Base-by-base conservation (phyloP, 2,113 vertebrate species). In the Eptesicus fuscus region DNA sequence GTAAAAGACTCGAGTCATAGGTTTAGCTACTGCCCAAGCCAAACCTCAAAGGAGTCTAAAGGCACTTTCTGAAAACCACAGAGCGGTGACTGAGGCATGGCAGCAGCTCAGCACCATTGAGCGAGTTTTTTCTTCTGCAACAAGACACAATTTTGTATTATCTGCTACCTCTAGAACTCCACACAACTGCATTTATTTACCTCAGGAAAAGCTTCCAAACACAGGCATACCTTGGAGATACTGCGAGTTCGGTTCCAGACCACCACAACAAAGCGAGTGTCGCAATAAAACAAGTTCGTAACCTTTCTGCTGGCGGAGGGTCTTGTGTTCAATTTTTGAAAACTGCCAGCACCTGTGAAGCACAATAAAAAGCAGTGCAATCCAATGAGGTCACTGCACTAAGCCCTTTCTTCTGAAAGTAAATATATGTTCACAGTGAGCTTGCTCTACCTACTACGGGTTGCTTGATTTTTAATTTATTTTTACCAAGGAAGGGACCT, bases 151-250 rank as follows among this genome's bases (percentile, higher is more conserved):
- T 56, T 94, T 71, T 78, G 51, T 42, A 13, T 28, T 7, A 47
- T 32, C 30, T 42, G 56, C 35, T 42, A 28, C 69, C 47, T 87
- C 47, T 74, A 82, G 71, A 83, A 78, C 71, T 69, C 70, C 25
- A 32, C 37, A 28, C n/a, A 63, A 47, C 11, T 17, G 22, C 53
- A 59, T 82, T 16, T 17, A 51, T 30, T 77, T 53, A 47, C 42
- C 44, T 84, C 53, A 37, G 37, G 32, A 35, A 74, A 95, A 84
- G 40, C 77, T 79, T 90, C 61, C 90, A 18, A 20, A 42, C 69
- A 32, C 56, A 32, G 56, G 79, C 37, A 44, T 11, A 44, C 25
- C 79, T 61, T 17, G 11, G 79, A 63, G 37, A 63, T 8, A 32
- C 10, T 32, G 37, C 2, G 10, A 25, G 56, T 30, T 61, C 1